Percentiles rank a stretch among this genome's conserved stretches.
Evolutionary conservation across 2,113 vertebrate species (phyloP).

Genomic region (Pelvicachromis taeniatus): DNA sequence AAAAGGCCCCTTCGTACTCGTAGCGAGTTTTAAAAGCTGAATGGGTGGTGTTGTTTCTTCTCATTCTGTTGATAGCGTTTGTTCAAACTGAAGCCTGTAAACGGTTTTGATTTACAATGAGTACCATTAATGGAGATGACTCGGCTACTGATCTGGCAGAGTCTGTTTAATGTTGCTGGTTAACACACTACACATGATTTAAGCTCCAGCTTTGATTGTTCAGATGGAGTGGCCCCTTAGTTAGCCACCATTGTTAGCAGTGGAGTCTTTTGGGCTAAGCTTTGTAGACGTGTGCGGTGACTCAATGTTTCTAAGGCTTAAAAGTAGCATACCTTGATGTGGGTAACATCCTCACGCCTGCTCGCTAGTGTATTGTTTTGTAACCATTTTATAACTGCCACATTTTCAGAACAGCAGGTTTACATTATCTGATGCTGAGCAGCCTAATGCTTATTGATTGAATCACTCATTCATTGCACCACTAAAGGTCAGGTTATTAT

Average conservation of each 20-base stretch:
- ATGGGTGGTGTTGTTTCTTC: not conserved
- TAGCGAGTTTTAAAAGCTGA: not conserved
- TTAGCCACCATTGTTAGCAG: not conserved
- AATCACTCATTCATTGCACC: not conserved
- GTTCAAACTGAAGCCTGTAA: not conserved
- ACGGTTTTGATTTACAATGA: not conserved
- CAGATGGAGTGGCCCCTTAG: not conserved
- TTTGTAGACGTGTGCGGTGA: not conserved
- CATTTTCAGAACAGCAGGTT: not conserved
- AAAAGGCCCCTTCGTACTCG: not conserved
- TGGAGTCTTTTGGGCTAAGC: not conserved
- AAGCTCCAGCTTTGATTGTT: not conserved
- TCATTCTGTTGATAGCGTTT: not conserved
- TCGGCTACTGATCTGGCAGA: not conserved
- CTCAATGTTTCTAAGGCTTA: not conserved
- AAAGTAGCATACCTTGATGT: not conserved
- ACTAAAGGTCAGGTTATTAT: not conserved
- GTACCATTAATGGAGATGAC: not conserved
- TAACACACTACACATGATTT: not conserved
- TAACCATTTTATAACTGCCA: not conserved
- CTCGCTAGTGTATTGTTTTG: not conserved
- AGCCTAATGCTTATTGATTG: not conserved
- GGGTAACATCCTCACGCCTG: not conserved
- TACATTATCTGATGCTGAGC: not conserved
- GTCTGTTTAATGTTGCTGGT: not conserved